Base-by-base conservation (phyloP, 1,140 invertebrate genomes). In the Hyles euphorbiae region DNA sequence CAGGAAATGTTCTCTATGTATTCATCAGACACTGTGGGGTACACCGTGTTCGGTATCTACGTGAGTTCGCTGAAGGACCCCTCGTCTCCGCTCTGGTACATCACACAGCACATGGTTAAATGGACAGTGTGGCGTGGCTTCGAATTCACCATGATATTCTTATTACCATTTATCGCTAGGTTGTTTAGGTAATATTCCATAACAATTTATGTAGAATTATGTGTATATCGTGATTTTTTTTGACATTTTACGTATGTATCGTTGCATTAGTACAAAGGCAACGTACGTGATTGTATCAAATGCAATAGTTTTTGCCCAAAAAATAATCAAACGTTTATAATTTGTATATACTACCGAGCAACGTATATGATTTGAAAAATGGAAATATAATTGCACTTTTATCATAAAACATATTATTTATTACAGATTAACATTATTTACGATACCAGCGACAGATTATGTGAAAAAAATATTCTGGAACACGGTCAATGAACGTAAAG, bases 121-220 rank as follows among this genome's bases (percentile, higher is more conserved):
- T 91, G 91, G 40, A 90, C 83, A 22, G 85, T 91, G 58, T 87
- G 84, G 67, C 72, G 90, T 10, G 91, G 91, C 46, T 79, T 89
- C 0, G 88, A 90, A 34, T 90, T 90, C 49, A 80, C 75, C 3
- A 64, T 86, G 49, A 76, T 85, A 33, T 90, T 90, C 53, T 83
- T 90, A 12, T 22, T 89, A 11, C 90, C 90, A 0, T 65, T 58
- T 22, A n/a, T 81, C 0, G 83, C 81, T 11, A 55, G 64, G 11
- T 36, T 72, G 11, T 54, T 81, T 3, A 72, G 65, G 77, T 80
- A 65, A 52, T 50, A 58, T 40, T 5, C 8, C 5, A 40, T 10
- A n/a, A n/a, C 11, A 3, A 48, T 48, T 12, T 22, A 11, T 34
- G 1, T 5, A 40, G 8, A 40, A 40, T 40, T 40, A 40, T 22